A percentile compares a stretch with the other conserved stretches of the same genome.
Conservation (phyloP, 2,888 invertebrate species). For the Dynastes tityus region DNA sequence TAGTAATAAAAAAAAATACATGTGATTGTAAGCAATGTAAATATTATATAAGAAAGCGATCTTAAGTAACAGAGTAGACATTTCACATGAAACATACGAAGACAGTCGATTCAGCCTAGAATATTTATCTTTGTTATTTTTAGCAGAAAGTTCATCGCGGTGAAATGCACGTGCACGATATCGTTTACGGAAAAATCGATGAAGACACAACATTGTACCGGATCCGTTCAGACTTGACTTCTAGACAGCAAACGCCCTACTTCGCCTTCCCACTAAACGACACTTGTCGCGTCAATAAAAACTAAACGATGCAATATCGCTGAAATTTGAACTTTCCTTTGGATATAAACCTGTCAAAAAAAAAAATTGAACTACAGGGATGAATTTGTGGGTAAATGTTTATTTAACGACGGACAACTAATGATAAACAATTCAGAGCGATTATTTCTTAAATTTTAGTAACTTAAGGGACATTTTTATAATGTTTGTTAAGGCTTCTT, state of each 20-base stretch:
- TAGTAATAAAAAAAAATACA: too few relatives aligned
- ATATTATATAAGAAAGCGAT: not conserved
- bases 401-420: too few relatives aligned
- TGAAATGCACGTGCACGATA: constrained; percentile 3
- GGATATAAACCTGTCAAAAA: too few relatives aligned
- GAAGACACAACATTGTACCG: constrained; percentile 26
- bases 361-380: too few relatives aligned
- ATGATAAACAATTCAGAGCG: too few relatives aligned
- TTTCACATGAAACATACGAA: not conserved
- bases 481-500: too few relatives aligned
- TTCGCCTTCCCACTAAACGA: not conserved
- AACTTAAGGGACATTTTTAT: too few relatives aligned
- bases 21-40: too few relatives aligned
- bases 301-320: not conserved
- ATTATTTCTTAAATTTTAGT: too few relatives aligned
- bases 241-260: not conserved
- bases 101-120: not conserved
- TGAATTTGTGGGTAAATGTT: too few relatives aligned
- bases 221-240: constrained; percentile 12
- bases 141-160: constrained; percentile 17
- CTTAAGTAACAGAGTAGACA: not conserved
- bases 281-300: not conserved
- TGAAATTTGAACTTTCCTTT: not conserved
- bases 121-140: constrained; percentile 9
- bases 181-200: constrained; percentile 24